A percentile compares a stretch with the other conserved stretches of the same genome.
phyloP scores from a whole-genome alignment of 1,140 invertebrate genomes.

The Ceratoteleas bidentatus region DNA sequence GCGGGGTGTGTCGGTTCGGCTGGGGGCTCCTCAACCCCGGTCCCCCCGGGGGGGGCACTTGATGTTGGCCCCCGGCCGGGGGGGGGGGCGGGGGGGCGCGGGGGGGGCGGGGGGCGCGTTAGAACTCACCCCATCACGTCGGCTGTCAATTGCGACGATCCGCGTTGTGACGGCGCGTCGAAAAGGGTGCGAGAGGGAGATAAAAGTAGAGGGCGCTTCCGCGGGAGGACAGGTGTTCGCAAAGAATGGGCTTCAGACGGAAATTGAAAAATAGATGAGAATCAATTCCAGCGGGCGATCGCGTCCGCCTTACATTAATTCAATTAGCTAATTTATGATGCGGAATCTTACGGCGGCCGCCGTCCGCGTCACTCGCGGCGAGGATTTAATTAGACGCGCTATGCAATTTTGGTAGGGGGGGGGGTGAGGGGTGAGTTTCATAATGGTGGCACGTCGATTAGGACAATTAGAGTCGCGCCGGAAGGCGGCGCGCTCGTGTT shows the following conservation, averaged over 20 bases:
- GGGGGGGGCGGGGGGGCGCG: no score
- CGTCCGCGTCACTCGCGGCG: constrained; percentile 7
- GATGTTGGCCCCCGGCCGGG: no score
- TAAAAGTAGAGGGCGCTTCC: constrained; percentile 6
- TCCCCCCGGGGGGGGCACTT: no score
- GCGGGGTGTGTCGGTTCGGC: no score
- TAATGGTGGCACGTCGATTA: not conserved
- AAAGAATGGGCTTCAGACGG: constrained; percentile 41
- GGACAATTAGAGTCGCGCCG: constrained; percentile 7
- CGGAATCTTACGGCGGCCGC: constrained; percentile 1
- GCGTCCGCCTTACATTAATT: constrained; percentile 37
- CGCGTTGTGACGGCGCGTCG: constrained; percentile 25
- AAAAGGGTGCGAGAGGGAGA: constrained; percentile 19
- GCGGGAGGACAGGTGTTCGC: constrained; percentile 22
- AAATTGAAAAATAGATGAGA: constrained; percentile 57
- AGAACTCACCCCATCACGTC: no score
- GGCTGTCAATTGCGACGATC: constrained; percentile 50
- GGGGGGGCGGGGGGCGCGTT: constrained; percentile 2
- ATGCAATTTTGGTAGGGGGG: constrained; percentile 11
- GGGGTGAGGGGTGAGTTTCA: constrained; percentile 5
- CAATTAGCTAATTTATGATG: constrained; percentile 37
- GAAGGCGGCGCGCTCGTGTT: no score
- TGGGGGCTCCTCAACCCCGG: no score
- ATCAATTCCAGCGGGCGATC: constrained; percentile 33
- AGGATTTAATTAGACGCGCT: constrained; percentile 17